These are phyloP conservation scores for Spilarctia lutea DNA, from an alignment of 2,888 invertebrate genomes.

Conservation along the genomic window DNA sequence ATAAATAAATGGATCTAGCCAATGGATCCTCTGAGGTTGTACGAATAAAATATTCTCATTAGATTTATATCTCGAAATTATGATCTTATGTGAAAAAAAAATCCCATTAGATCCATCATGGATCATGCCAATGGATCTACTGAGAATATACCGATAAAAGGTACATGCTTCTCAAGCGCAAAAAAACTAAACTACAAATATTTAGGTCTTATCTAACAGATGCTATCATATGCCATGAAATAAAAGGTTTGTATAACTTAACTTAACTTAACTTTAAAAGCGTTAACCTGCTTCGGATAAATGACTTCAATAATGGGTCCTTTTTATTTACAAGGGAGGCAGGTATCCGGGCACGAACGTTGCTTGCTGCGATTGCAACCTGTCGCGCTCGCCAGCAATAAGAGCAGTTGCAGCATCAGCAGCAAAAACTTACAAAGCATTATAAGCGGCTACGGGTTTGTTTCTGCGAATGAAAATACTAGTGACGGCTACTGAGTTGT, in stretches of 20 bases:
- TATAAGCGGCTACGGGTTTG: background rate
- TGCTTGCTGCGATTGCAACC: slow-evolving; percentile 10
- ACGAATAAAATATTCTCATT: too few relatives aligned
- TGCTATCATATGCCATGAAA: background rate
- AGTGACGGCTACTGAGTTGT: background rate
- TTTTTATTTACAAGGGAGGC: slow-evolving; percentile 66
- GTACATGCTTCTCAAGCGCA: background rate
- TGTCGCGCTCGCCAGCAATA: background rate
- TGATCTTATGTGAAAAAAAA: too few relatives aligned
- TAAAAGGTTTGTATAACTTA: background rate
- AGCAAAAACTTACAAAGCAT: background rate
- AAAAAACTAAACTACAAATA: background rate
- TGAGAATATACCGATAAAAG: too few relatives aligned
- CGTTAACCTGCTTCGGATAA: slow-evolving; percentile 50
- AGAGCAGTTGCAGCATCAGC: background rate
- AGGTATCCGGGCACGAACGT: slow-evolving; percentile 47
- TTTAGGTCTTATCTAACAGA: background rate
- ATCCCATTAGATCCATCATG: too few relatives aligned
- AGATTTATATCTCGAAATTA: too few relatives aligned
- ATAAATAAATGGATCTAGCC: too few relatives aligned
- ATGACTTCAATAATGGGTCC: slow-evolving; percentile 65
- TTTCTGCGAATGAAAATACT: background rate
- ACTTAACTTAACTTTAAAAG: too few relatives aligned
- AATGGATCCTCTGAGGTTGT: too few relatives aligned
- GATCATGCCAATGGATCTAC: too few relatives aligned